Evolutionary conservation across 2,888 invertebrate genomes (phyloP), one percentile per base, ranked within the genome.

Genomic region (Heliconius cydno): DNA sequence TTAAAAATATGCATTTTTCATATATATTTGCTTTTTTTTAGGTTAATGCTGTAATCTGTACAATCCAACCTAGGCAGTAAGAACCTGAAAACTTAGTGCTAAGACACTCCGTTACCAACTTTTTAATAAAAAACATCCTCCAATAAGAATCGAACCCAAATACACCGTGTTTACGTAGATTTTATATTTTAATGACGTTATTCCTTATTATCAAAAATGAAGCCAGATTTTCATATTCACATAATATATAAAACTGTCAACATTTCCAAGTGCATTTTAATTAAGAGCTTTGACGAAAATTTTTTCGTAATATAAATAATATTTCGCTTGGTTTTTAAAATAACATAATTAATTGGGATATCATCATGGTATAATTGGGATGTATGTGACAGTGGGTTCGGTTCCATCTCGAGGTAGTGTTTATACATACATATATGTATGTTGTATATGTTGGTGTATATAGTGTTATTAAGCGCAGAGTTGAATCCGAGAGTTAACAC

Each of bases 181-280:
- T n/a, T n/a, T n/a, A 60, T 60, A 60, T n/a, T 60, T 60, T 60
- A 65, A 65, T 28, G 15, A 28, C 9, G 28, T 65, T 28, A 65
- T 28, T 28, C 28, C 65, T 28, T 65, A 65, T 28, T 28, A 28
- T 65, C 10, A 65, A 28, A 28, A 65, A 65, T 65, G 28, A 65
- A 65, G 28, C 15, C 65, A 28, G 28, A 65, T 65, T 28, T 15
- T 28, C 28, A 15, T 65, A 60, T n/a, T n/a, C 10, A 28, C 7
- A 30, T 28, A 15, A 65, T 15, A 15, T 28, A n/a, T 3, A 38
- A n/a, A 41, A 38, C 41, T 41, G 41, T 70, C 38, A 25, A 19
- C 70, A 25, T 70, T 70, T 41, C 41, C 22, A 25, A 41, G 70
- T 70, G 41, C n/a, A 38, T 38, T 68, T 68, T 68, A 68, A 68